Base-by-base conservation (phyloP, 2,797 vertebrate species). In the Falco peregrinus region DNA sequence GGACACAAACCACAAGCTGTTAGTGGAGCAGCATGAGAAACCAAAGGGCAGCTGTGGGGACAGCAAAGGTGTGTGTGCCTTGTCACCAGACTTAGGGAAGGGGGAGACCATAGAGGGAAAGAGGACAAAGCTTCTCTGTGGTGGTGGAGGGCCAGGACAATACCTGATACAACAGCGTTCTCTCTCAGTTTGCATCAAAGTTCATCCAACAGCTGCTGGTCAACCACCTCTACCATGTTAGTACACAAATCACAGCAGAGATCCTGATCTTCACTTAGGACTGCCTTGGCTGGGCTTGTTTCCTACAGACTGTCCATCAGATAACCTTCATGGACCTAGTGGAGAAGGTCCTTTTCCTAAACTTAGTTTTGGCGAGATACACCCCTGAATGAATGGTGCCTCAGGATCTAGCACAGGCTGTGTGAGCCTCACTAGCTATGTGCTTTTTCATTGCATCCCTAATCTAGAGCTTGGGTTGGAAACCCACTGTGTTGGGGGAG, bases 401-500 rank as follows among this genome's bases (percentile, higher is more conserved):
- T 76, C 47, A 51, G 39, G 16, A 43, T 14, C 53, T 54, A 53
- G 48, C 17, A 37, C 31, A 81, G 47, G 8, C 41, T 64, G 15
- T 41, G 33, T 33, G 15, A 93, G 4, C 21, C 54, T 88, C 21
- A 31, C 19, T 21, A 59, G 29, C 8, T 54, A 3, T 31, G 11
- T 54, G 13, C 13, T 86, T 87, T 87, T 82, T 33, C 11, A 28
- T 13, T 6, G 6, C 13, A 13, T 6, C 5, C 6, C 21, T 59
- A 12, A 51, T 13, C 21, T 48, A 60, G 65, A 94, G 8, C 21
- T 60, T 37, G 41, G 6, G 13, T 18, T 50, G 54, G 48, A 94
- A 81, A 71, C 15, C 7, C 6, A 41, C 11, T 0, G 0, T 12
- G 0, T 43, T 19, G 11, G 10, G 20, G 7, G 5, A 47, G 9